Percentiles rank a stretch among this genome's conserved stretches.
These are phyloP conservation scores for Yponomeuta sedellus DNA, from an alignment of 2,888 invertebrate species.

Conservation along the genomic window DNA sequence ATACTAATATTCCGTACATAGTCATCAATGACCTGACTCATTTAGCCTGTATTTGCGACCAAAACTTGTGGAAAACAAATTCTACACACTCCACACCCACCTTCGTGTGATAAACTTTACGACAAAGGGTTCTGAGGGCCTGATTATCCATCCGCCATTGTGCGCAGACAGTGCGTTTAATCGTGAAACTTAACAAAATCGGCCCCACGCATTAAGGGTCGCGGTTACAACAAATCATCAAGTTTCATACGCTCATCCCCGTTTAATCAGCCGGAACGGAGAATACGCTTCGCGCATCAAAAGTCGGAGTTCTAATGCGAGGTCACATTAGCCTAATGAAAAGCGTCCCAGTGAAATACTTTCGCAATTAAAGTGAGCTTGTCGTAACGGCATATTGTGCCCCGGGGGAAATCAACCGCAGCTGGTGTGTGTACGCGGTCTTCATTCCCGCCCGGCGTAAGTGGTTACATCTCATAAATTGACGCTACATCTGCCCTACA, in stretches of 20 bases:
- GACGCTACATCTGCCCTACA: constrained; percentile 20
- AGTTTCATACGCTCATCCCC: neutral
- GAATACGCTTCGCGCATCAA: constrained; percentile 4
- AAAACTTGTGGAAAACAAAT: too few species aligned
- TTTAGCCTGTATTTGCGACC: too few species aligned
- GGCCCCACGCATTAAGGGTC: neutral
- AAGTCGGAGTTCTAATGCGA: constrained; percentile 14
- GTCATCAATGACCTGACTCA: too few species aligned
- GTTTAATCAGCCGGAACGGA: neutral
- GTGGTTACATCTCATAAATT: constrained; percentile 33
- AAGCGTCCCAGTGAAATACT: constrained; percentile 46
- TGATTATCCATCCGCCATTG: neutral
- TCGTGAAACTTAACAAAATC: neutral
- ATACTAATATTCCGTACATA: too few species aligned
- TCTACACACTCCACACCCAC: too few species aligned
- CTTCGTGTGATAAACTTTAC: too few species aligned
- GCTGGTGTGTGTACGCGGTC: constrained; percentile 27
- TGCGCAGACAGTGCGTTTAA: neutral
- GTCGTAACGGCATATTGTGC: constrained; percentile 34
- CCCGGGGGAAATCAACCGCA: constrained; percentile 51
- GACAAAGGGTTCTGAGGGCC: neutral
- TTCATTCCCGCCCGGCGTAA: constrained; percentile 33
- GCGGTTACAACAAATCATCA: neutral
- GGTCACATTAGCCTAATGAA: constrained; percentile 47
- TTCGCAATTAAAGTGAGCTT: constrained; percentile 52